Percentiles rank a stretch among this genome's conserved stretches.
These are phyloP conservation scores for Pristionchus japonicus DNA, from an alignment of 2,888 invertebrate genomes.

Conservation along the genomic window DNA sequence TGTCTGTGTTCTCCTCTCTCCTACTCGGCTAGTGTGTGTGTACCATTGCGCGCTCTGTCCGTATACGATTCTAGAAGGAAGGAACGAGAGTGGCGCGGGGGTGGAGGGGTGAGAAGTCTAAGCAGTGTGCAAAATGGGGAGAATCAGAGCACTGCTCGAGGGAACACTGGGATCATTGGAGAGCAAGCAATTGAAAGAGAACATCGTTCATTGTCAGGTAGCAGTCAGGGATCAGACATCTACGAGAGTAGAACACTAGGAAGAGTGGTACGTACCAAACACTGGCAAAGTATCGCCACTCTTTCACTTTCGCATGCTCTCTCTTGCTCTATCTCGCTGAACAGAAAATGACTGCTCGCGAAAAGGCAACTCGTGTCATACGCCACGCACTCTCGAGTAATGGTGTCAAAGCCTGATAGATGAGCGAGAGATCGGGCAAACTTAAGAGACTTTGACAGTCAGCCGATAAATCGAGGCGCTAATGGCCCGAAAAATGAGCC, in stretches of 20 bases:
- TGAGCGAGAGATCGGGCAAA: too few species aligned
- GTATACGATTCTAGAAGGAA: background rate
- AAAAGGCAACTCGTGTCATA: background rate
- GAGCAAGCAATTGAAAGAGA: too few species aligned
- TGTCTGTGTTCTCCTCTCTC: background rate
- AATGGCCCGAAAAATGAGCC: background rate
- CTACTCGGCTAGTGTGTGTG: background rate
- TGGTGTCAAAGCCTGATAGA: too few species aligned
- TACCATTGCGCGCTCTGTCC: background rate
- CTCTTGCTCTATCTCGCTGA: too few species aligned
- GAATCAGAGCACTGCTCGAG: background rate
- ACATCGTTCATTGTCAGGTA: too few species aligned
- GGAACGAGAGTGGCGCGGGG: background rate
- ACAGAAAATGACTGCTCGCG: too few species aligned
- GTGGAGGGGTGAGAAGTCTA: background rate
- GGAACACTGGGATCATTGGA: too few species aligned
- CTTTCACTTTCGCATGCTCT: too few species aligned
- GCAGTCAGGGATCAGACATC: too few species aligned
- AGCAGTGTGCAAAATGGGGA: background rate
- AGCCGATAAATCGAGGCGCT: background rate
- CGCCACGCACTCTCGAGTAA: background rate
- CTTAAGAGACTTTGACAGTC: too few species aligned
- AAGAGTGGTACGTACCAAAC: background rate
- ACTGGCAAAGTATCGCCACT: too few species aligned
- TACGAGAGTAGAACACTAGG: background rate